Base-by-base conservation (phyloP, 2,888 invertebrate species). In the Cataglyphis rosenhaueri region DNA sequence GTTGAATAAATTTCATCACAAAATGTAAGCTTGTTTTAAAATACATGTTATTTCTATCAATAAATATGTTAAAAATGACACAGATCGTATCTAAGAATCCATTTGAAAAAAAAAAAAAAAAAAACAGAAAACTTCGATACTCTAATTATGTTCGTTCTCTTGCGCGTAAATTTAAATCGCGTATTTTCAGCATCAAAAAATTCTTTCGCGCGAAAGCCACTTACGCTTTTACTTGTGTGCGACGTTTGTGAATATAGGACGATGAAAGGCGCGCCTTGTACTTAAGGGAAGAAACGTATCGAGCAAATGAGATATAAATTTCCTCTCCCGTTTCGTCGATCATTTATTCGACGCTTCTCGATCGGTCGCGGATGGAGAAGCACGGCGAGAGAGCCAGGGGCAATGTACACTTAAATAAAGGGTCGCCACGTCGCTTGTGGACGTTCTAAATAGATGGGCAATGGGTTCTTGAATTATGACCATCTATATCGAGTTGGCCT, bases 381-480 rank as follows among this genome's bases (percentile, higher is more conserved):
- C 88, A 83, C 68, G 71, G 38, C 32, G 76, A 48, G 64, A 12
- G 32, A 21, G 57, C 82, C 76, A 55, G 84, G 88, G 86, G 88
- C 84, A 86, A 82, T 78, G 35, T 84, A 78, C 87, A 89, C 88
- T 89, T 88, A 88, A 91, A 91, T 89, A 91, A 88, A 89, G 90
- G 88, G 87, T 57, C 85, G 74, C 73, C 25, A 86, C 71, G 78
- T 78, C 81, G 84, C 57, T 83, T 85, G 85, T 66, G 86, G 86
- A 85, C 87, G 89, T 86, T 21, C 88, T 87, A 91, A 92, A 93
- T 92, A 92, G 91, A 93, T 93, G 92, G 91, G 84, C 91, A 88
- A 89, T 85, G 85, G 90, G 91, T 86, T 87, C 91, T 87, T 92
- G 92, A 93, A 90, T 93, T 93, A 93, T 91, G 92, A 90, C 87